Conservation (phyloP, 2,113 vertebrate genomes). For the Forbesichthys papilliferus region DNA sequence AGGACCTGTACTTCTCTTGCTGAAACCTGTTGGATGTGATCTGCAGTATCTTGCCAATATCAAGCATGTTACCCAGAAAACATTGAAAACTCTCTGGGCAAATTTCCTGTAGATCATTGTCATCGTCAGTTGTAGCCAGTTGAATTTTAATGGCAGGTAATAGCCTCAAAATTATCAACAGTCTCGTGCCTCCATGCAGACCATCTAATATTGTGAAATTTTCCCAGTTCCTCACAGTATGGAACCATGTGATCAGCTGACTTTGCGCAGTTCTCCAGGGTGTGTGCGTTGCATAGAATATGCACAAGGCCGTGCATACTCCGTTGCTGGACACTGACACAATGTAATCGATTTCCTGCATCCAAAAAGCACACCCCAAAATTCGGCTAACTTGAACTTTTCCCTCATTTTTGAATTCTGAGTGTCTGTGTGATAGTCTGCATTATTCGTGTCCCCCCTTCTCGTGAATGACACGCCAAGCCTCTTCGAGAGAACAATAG, state of each 20-base stretch:
- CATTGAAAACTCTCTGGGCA: conserved; percentile 24
- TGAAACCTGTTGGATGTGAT: neutral
- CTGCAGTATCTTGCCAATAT: neutral
- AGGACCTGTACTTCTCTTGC: neutral
- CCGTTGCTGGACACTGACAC: neutral
- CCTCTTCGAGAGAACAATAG: neutral
- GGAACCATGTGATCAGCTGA: neutral
- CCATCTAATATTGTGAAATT: conserved; percentile 32
- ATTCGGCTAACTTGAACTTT: neutral
- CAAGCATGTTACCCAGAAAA: conserved; percentile 2
- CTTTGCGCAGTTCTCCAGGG: conserved; percentile 6
- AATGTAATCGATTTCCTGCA: neutral
- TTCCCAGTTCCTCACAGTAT: conserved; percentile 17
- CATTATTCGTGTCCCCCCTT: conserved; percentile 3
- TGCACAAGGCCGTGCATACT: neutral
- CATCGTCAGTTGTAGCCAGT: neutral
- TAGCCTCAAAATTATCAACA: conserved; percentile 1
- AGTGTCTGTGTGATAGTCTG: neutral
- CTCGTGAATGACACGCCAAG: conserved; percentile 3
- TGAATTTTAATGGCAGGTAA: conserved; percentile 7
- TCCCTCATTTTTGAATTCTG: neutral
- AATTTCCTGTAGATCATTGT: neutral
- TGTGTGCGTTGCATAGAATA: conserved; percentile 11
- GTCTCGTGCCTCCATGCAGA: conserved; percentile 33
- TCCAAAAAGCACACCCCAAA: too few relatives aligned